Evolutionary conservation across 2,888 invertebrate genomes (phyloP), one percentile per base, ranked within the genome.

Genomic region (Parnassius mnemosyne): DNA sequence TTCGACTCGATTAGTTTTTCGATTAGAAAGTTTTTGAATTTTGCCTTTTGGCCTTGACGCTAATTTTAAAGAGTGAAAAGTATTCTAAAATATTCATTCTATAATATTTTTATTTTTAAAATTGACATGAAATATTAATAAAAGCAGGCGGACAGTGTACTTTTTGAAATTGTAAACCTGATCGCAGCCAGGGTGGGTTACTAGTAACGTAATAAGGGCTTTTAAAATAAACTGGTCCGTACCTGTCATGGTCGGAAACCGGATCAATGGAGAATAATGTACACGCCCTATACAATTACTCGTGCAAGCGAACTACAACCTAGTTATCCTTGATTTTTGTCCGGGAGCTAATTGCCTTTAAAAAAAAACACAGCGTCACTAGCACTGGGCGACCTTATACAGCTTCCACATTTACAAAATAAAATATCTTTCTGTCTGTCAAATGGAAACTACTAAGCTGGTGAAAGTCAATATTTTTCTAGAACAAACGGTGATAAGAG

Each of bases 251-350:
- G 25, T 44, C 16, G 49, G 44, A 57, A 58, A 57, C 57, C 57
- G 62, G 61, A 47, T 50, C n/a, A 54, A 49, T 61, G 56, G 13
- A 52, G 52, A 56, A 52, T 44, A 51, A 51, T 51, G 46, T 42
- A 20, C 42, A 41, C 46, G 42, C 61, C 61, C 61, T 57, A 52
- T 52, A 46, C 46, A 56, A 61, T 61, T 53, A 61, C 51, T 53
- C 42, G 56, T 52, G 10, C 46, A 41, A 46, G 20, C 34, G 34
- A 41, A 47, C 56, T 52, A 13, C 41, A 53, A 46, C n/a, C 62
- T 53, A 43, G 62, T 62, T 62, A 49, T 58, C 62, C 62, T 62
- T 62, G 57, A 12, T 44, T 53, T 62, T 62, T 42, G 58, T 53
- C 62, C 62, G 62, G 62, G 53, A 57, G 25, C 54, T 20, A 51